Evolutionary conservation across 2,113 vertebrate species (phyloP).

Genomic region (Morone saxatilis): DNA sequence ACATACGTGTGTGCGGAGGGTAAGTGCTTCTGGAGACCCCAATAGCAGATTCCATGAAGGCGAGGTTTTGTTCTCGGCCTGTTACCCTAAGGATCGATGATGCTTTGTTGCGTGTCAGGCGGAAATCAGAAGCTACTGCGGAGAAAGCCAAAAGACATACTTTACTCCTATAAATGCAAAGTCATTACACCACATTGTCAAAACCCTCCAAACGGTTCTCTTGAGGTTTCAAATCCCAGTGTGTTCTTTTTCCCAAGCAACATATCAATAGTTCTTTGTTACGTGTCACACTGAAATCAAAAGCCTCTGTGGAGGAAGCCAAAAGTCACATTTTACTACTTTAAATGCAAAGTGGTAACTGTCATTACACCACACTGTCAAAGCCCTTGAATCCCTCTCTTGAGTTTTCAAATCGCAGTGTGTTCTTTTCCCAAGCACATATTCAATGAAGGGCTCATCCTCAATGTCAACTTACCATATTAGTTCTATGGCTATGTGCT

Average conservation of each 20-base stretch:
- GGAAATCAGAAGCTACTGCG: slow-evolving; percentile 68
- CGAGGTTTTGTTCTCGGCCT: slow-evolving; percentile 53
- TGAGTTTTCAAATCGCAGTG: slow-evolving; percentile 47
- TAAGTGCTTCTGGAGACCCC: slow-evolving; percentile 38
- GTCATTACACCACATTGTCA: slow-evolving; percentile 62
- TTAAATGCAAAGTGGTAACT: slow-evolving; percentile 60
- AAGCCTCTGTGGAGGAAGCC: slow-evolving; percentile 36
- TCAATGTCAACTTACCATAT: slow-evolving; percentile 40
- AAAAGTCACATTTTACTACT: slow-evolving; percentile 47
- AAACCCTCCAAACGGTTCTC: slow-evolving; percentile 46
- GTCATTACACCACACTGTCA: slow-evolving; percentile 46
- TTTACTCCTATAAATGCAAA: slow-evolving; percentile 64
- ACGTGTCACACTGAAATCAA: slow-evolving; percentile 59
- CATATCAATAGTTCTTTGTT: slow-evolving; percentile 70
- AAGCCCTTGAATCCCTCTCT: slow-evolving; percentile 20
- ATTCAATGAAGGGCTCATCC: slow-evolving; percentile 34
- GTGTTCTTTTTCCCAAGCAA: slow-evolving; percentile 41
- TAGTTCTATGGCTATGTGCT: slow-evolving; percentile 15
- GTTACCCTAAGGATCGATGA: slow-evolving; percentile 71
- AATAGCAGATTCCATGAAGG: slow-evolving; percentile 37
- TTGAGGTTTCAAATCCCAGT: slow-evolving; percentile 47
- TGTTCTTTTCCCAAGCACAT: slow-evolving; percentile 21
- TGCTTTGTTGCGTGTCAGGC: slow-evolving; percentile 67
- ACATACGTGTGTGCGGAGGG: slow-evolving; percentile 4
- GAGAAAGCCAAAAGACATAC: slow-evolving; percentile 58